Base-by-base conservation (phyloP, 2,888 invertebrate genomes). In the Subacronicta megacephala region DNA sequence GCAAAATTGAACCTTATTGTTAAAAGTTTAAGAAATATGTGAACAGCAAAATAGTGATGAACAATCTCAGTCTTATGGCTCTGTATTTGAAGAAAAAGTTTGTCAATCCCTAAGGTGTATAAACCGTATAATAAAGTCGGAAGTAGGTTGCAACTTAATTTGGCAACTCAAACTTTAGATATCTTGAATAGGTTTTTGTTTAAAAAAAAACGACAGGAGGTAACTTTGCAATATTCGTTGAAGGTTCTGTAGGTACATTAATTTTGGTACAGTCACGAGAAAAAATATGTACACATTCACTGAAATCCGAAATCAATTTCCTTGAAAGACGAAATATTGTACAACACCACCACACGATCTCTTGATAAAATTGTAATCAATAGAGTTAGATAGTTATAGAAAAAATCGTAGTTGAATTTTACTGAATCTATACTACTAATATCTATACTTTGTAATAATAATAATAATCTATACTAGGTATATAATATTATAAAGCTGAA, bases 111-210 rank as follows among this genome's bases (percentile, higher is more conserved):
- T 71, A 64, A 71, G 68, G 66, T 71, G 53, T 55, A 68, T 65
- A 72, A 63, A 51, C 55, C 17, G 45, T 42, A 60, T 57, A 56
- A 71, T 73, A 65, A 75, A 68, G 68, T 65, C 36, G 57, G 62
- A 68, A 73, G 50, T 60, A 73, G 71, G 76, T 60, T 60, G 59
- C 59, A 68, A 75, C 68, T 71, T 73, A 73, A 75, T 75, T 71
- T 75, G 52, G 51, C 33, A 54, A 60, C 61, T 47, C 41, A 65
- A 71, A 73, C 45, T 75, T 64, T 61, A 67, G 74, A 63, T 72
- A 43, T 75, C 40, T 37, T 26, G 10, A 72, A 68, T 75, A 72
- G 77, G 61, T 67, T 58, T 63, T 72, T 62, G 60, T 61, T n/a
- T n/a, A n/a, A n/a, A n/a, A 51, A 68, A 67, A 72, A 60, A 59